A percentile compares a stretch with the other conserved stretches of the same genome.
These are phyloP conservation scores for Centroberyx gerrardi DNA, from an alignment of 2,797 vertebrate species.

Conservation along the genomic window DNA sequence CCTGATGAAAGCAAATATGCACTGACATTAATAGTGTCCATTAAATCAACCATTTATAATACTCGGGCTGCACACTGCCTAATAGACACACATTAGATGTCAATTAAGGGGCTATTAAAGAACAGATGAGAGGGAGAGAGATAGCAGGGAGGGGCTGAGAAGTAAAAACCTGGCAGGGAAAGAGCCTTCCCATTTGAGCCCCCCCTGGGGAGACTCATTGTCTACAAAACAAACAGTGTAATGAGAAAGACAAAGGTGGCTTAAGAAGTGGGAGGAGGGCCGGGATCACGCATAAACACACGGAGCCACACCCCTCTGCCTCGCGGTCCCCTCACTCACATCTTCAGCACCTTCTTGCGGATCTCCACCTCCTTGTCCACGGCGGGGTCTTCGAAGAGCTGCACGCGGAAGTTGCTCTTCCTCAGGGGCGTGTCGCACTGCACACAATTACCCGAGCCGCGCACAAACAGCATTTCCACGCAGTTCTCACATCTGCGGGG, in stretches of 20 bases:
- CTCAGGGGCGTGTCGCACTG: conserved; percentile 95
- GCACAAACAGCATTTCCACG: conserved; percentile 96
- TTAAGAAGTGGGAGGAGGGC: conserved; percentile 83
- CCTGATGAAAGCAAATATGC: conserved; percentile 62
- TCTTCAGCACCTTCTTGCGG: conserved; percentile 97
- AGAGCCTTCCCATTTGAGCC: conserved; percentile 77
- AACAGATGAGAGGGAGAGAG: conserved; percentile 72
- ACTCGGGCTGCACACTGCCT: conserved; percentile 70
- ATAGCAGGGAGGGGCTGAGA: conserved; percentile 71
- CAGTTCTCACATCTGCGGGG: conserved; percentile 94
- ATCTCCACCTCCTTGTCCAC: conserved; percentile 99
- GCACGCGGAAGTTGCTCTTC: conserved; percentile 97
- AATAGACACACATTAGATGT: conserved; percentile 77
- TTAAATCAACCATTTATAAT: conserved; percentile 79
- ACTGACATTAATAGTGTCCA: conserved; percentile 70
- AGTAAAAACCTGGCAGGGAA: conserved; percentile 82
- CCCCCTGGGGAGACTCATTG: conserved; percentile 80
- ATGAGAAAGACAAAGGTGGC: conserved; percentile 86
- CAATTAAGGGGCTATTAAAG: conserved; percentile 83
- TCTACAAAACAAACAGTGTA: conserved; percentile 88
- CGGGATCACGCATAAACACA: conserved; percentile 79
- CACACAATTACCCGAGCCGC: conserved; percentile 95
- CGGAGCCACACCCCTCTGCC: conserved; percentile 56
- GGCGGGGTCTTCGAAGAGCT: conserved; percentile 97
- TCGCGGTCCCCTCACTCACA: conserved; percentile 81